Percentiles rank a stretch among this genome's conserved stretches.
Evolutionary conservation across 1,140 invertebrate species (phyloP).

Genomic region (Drosophila equinoxialis): DNA sequence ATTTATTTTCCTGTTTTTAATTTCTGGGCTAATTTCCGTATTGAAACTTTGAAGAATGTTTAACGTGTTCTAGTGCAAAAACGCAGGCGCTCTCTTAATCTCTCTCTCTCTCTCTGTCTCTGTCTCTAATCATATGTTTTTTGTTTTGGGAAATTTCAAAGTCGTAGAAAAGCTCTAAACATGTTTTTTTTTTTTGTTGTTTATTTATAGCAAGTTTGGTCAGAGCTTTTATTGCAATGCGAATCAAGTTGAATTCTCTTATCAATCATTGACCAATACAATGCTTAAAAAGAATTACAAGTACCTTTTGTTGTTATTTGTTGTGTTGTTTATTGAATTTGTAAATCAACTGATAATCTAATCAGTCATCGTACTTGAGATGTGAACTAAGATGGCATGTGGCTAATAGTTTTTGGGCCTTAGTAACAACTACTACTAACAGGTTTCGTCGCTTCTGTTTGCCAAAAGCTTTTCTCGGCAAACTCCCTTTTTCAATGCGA

Average conservation of each 20-base stretch:
- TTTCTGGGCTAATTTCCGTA: constrained; percentile 1
- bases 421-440: constrained; percentile 16
- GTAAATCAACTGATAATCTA: constrained; percentile 4
- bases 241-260: neutral
- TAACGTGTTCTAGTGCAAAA: constrained; percentile 50
- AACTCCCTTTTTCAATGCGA: neutral
- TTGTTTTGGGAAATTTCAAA: constrained; percentile 76
- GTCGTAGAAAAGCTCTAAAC: constrained; percentile 33
- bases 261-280: neutral
- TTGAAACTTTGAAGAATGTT: constrained; percentile 22
- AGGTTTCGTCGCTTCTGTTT: neutral
- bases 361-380: neutral
- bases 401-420: neutral
- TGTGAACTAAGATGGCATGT: neutral
- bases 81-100: constrained; percentile 36
- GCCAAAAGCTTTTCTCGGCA: neutral
- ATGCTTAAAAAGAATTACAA: neutral
- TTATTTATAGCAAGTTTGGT: constrained; percentile 28
- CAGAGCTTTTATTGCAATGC: constrained; percentile 1
- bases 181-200: constrained; percentile 1
- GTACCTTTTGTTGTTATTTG: no score
- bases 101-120: constrained; percentile 1
- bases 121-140: constrained; percentile 61
- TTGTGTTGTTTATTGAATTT: neutral
- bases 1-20: no score